Conservation (phyloP, 1,140 invertebrate genomes). For the Xylocopa sonorina region DNA sequence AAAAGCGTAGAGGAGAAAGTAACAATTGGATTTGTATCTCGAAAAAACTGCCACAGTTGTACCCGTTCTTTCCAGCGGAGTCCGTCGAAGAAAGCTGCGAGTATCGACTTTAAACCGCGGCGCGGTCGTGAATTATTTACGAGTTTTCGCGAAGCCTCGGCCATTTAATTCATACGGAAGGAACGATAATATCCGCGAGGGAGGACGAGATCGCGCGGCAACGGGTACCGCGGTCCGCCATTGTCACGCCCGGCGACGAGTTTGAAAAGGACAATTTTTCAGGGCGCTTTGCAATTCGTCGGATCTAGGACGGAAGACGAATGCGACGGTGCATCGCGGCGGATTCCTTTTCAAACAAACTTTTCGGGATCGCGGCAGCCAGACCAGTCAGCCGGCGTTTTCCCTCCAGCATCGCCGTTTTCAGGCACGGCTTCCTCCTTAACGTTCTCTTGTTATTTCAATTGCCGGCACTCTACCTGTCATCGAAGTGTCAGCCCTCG, state of each 20-base stretch:
- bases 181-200: constrained; percentile 42
- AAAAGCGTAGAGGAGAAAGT: neutral
- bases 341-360: constrained; percentile 58
- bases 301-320: constrained; percentile 58
- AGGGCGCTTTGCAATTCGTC: constrained; percentile 44
- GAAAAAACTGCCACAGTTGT: neutral
- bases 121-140: constrained; percentile 47
- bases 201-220: neutral
- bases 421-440: constrained; percentile 44
- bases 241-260: constrained; percentile 34
- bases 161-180: constrained; percentile 48
- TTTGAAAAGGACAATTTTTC: constrained; percentile 63
- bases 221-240: neutral
- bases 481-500: constrained; percentile 55
- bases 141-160: constrained; percentile 20
- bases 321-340: constrained; percentile 33
- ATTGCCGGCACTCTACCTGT: constrained; percentile 67
- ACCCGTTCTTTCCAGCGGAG: neutral
- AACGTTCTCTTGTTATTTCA: constrained; percentile 64
- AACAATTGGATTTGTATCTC: too few relatives aligned
- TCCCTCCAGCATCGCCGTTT: neutral
- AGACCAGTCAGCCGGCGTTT: neutral
- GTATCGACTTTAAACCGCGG: constrained; percentile 31
- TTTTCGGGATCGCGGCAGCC: constrained; percentile 34
- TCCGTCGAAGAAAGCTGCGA: neutral